A percentile compares a stretch with the other conserved stretches of the same genome.
phyloP scores from a whole-genome alignment of 2,113 vertebrate genomes.

The Petroica traversi region DNA sequence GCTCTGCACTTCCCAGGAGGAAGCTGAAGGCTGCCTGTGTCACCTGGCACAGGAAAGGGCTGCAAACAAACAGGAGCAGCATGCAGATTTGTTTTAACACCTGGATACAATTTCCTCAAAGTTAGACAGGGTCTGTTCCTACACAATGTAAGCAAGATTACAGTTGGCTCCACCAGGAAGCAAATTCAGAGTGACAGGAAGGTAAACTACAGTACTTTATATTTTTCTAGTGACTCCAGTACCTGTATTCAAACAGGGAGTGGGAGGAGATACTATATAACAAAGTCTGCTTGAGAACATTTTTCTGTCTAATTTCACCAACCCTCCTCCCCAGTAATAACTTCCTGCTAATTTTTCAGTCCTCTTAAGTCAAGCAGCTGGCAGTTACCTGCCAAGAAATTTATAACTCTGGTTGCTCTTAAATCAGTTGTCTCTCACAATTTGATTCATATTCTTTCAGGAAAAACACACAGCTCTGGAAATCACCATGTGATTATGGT shows the following conservation, averaged over 20 bases:
- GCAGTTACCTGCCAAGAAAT: background rate
- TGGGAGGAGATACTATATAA: background rate
- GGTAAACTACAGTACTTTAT: background rate
- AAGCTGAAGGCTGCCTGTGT: background rate
- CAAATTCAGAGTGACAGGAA: background rate
- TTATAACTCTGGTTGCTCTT: background rate
- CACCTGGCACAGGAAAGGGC: background rate
- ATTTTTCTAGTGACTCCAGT: background rate
- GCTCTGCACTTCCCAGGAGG: background rate
- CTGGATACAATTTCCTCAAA: background rate
- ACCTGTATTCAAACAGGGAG: background rate
- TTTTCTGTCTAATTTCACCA: background rate
- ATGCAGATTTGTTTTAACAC: background rate
- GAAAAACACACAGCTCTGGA: constrained; percentile 7
- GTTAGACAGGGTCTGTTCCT: background rate
- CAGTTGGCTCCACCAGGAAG: background rate
- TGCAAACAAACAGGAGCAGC: background rate
- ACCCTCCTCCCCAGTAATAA: background rate
- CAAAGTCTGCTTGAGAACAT: background rate
- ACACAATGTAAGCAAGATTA: background rate
- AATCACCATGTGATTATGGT: background rate
- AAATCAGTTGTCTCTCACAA: background rate
- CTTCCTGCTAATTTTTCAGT: background rate
- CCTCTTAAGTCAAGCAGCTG: background rate
- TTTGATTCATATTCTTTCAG: background rate